These are phyloP conservation scores for Griposia aprilina DNA, from an alignment of 2,888 invertebrate genomes.

Conservation along the genomic window DNA sequence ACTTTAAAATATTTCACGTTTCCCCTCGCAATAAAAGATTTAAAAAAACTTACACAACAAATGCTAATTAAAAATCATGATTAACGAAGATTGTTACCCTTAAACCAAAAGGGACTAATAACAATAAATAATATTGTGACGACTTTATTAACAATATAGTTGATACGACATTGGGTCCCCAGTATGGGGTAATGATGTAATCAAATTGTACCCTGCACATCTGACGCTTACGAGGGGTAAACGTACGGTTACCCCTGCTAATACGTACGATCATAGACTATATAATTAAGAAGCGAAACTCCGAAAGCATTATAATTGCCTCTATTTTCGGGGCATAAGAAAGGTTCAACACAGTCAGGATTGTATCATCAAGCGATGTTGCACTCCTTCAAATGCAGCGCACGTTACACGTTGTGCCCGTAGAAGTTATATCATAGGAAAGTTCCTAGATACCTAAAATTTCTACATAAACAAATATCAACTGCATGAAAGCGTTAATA, in stretches of 20 bases:
- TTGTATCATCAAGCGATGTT: not conserved
- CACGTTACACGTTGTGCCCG: not conserved
- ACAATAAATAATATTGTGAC: constrained; percentile 77
- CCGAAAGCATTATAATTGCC: not conserved
- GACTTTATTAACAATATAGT: constrained; percentile 75
- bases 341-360: not conserved
- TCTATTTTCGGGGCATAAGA: not conserved
- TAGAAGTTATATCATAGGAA: not conserved
- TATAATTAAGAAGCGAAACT: constrained; percentile 1
- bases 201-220: constrained; percentile 82
- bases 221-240: constrained; percentile 71
- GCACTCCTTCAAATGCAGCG: not conserved
- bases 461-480: not conserved
- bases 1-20: not conserved
- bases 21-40: constrained; percentile 22
- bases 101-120: constrained; percentile 53
- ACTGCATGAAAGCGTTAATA: not conserved
- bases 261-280: constrained; percentile 74
- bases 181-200: constrained; percentile 80
- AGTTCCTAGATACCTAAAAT: not conserved
- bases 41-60: constrained; percentile 16
- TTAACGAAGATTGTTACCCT: constrained; percentile 5
- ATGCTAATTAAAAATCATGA: constrained; percentile 56
- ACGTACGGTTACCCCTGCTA: constrained; percentile 84
- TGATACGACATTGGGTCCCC: constrained; percentile 73